Conservation (phyloP, 2,797 vertebrate species). For the Pteronotus mesoamericanus region DNA sequence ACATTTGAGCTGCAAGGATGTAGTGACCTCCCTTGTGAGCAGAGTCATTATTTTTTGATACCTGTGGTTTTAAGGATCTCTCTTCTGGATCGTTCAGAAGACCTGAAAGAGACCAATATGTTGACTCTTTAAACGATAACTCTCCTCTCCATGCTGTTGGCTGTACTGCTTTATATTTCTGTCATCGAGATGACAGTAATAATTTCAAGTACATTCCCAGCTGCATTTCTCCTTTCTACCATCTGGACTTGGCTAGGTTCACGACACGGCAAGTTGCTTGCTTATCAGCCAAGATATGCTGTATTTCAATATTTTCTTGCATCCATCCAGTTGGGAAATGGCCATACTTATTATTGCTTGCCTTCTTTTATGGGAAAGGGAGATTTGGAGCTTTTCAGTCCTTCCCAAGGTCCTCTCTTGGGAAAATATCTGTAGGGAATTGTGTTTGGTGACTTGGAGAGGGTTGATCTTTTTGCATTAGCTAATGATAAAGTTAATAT, state of each 20-base stretch:
- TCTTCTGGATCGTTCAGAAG: constrained; percentile 28
- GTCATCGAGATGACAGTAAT: constrained; percentile 23
- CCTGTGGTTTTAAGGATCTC: constrained; percentile 40
- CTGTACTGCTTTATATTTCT: constrained; percentile 18
- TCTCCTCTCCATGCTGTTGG: neutral
- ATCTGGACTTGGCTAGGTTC: constrained; percentile 30
- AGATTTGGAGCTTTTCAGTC: neutral
- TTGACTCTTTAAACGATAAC: constrained; percentile 22
- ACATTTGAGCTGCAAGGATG: constrained; percentile 38
- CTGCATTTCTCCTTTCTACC: neutral
- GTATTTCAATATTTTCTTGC: neutral
- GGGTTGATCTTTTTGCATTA: constrained; percentile 13
- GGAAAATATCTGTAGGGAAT: neutral
- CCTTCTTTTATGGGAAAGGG: neutral
- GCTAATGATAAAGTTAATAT: constrained; percentile 1
- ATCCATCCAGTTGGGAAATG: neutral
- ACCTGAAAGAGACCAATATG: neutral
- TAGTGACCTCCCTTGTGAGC: neutral
- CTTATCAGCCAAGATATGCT: neutral
- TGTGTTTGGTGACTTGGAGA: neutral
- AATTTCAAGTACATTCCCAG: constrained; percentile 30
- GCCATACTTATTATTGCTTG: neutral
- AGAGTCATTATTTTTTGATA: constrained; percentile 36
- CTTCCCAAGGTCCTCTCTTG: neutral
- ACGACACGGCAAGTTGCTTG: neutral